A percentile compares a stretch with the other conserved stretches of the same genome.
These are phyloP conservation scores for Crotalus helleri DNA, from an alignment of 2,113 vertebrate species.

Conservation along the genomic window DNA sequence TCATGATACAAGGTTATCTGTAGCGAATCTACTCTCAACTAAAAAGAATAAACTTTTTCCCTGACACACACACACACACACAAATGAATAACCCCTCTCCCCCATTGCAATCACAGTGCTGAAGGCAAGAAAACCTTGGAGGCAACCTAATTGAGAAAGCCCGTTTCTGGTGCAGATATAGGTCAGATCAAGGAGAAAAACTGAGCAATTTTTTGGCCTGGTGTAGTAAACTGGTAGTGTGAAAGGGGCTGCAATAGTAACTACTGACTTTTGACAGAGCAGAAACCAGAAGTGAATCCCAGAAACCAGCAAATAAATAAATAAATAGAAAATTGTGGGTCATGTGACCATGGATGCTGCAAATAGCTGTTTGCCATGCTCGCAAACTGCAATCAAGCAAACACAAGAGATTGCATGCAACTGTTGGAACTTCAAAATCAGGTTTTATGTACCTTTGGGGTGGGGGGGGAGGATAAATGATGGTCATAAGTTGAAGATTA, in stretches of 20 bases:
- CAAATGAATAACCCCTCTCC: not conserved
- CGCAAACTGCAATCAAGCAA: not conserved
- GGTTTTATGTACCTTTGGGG: too few relatives aligned
- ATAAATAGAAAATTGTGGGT: not conserved
- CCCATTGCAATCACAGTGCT: not conserved
- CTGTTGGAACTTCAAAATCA: too few relatives aligned
- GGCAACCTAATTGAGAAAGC: not conserved
- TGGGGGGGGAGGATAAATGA: too few relatives aligned
- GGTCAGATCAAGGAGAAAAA: not conserved
- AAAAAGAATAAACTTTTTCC: not conserved
- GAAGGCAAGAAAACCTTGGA: not conserved
- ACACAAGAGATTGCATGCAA: not conserved
- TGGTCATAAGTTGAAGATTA: too few relatives aligned
- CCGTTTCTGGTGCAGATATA: not conserved
- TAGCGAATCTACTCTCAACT: not conserved
- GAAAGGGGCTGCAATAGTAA: rapidly evolving
- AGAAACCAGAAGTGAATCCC: not conserved
- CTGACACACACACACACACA: too few relatives aligned
- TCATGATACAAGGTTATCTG: not conserved
- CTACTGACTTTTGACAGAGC: not conserved
- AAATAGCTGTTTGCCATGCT: not conserved
- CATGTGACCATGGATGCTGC: not conserved
- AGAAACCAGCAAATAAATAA: not conserved
- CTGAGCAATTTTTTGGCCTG: not conserved
- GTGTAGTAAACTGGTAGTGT: not conserved